Percentiles rank a stretch among this genome's conserved stretches.
phyloP scores from a whole-genome alignment of 2,797 vertebrate genomes.

The Amphiprion clarkii region DNA sequence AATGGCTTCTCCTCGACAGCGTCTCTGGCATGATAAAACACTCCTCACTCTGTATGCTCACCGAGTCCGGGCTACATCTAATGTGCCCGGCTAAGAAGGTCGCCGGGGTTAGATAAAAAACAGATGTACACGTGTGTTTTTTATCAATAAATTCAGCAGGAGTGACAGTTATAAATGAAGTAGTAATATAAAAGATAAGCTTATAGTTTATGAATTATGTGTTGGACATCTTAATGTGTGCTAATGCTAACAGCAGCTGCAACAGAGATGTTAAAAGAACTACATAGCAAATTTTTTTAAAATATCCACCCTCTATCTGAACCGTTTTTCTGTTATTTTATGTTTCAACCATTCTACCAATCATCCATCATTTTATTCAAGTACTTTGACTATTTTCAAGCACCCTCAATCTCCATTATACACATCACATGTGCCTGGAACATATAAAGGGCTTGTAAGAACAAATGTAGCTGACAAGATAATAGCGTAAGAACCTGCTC shows the following conservation, averaged over 20 bases:
- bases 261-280: no score
- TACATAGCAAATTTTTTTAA: no score
- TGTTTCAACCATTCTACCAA: no score
- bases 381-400: no score
- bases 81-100: slow-evolving; percentile 51
- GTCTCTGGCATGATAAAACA: slow-evolving; percentile 69
- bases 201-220: background rate
- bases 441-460: background rate
- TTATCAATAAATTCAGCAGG: slow-evolving; percentile 15
- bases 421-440: no score
- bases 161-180: slow-evolving; percentile 20
- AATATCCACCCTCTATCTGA: no score
- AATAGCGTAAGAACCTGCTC: background rate
- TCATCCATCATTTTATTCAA: no score
- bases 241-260: no score
- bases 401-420: no score
- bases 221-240: no score
- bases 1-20: slow-evolving; percentile 58
- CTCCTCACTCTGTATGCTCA: slow-evolving; percentile 47
- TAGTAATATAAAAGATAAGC: slow-evolving; percentile 5
- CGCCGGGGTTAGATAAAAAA: slow-evolving; percentile 36
- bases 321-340: no score
- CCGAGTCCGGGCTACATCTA: slow-evolving; percentile 40
- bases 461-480: slow-evolving; percentile 8
- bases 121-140: slow-evolving; percentile 10